Percentiles rank a stretch among this genome's conserved stretches.
Conservation (phyloP, 2,888 invertebrate genomes). For the Laothoe populi region DNA sequence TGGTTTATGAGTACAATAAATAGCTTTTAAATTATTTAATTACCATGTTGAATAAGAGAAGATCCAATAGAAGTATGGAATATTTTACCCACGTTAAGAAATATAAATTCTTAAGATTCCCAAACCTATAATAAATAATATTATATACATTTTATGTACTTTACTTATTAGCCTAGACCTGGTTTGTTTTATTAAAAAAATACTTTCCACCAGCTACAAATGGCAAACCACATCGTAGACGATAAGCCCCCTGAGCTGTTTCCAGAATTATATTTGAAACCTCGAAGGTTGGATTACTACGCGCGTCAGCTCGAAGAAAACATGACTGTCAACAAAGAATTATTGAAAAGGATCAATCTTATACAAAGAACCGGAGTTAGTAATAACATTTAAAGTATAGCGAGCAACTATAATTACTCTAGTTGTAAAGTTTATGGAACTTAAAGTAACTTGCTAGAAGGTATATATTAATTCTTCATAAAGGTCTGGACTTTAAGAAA, state of each 20-base stretch:
- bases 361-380: constrained; percentile 85
- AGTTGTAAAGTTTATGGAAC: too few relatives aligned
- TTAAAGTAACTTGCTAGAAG: too few relatives aligned
- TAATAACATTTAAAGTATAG: constrained; percentile 25
- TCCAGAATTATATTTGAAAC: constrained; percentile 81
- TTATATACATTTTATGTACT: too few relatives aligned
- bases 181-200: not conserved
- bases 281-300: constrained; percentile 77
- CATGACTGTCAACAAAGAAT: constrained; percentile 83
- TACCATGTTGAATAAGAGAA: not conserved
- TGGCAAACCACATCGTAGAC: constrained; percentile 73
- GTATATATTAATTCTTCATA: too few relatives aligned
- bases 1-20: not conserved
- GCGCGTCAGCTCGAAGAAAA: constrained; percentile 71
- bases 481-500: too few relatives aligned
- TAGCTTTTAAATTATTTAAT: not conserved
- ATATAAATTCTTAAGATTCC: too few relatives aligned
- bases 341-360: constrained; percentile 84
- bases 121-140: too few relatives aligned
- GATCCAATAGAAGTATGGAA: not conserved
- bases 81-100: not conserved
- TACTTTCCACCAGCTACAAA: constrained; percentile 56
- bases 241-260: constrained; percentile 81
- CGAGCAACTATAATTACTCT: not conserved
- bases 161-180: not conserved